phyloP scores from a whole-genome alignment of 2,113 vertebrate genomes.

The Otolemur garnettii region DNA sequence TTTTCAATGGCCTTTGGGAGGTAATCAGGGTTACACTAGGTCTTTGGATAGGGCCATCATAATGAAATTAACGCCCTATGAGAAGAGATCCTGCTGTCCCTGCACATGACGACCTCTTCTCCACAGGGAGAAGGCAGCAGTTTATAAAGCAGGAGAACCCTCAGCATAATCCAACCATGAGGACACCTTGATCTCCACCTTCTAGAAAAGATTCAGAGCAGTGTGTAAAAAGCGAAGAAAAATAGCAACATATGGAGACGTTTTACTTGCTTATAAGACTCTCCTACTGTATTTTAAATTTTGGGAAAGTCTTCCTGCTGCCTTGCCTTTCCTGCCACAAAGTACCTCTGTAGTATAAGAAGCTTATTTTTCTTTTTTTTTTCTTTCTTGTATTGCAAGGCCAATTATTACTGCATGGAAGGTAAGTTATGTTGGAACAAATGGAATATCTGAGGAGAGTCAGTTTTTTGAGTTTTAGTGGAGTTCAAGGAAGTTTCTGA shows the following conservation, averaged over 20 bases:
- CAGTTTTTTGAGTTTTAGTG: neutral
- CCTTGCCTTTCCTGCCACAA: neutral
- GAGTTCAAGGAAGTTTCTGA: neutral
- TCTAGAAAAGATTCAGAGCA: neutral
- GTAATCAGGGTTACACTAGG: neutral
- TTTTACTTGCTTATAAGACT: neutral
- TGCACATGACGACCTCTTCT: neutral
- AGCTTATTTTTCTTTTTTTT: too few relatives aligned
- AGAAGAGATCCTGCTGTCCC: neutral
- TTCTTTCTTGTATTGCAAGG: neutral
- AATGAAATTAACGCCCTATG: neutral
- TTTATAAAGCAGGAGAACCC: neutral
- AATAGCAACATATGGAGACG: neutral
- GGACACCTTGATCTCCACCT: neutral
- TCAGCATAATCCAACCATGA: neutral
- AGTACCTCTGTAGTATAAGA: neutral
- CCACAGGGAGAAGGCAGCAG: neutral
- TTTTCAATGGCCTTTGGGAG: neutral
- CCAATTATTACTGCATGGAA: neutral
- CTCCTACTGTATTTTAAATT: neutral
- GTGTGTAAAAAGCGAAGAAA: neutral
- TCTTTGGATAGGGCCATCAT: neutral
- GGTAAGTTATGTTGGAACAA: neutral
- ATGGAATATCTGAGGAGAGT: neutral
- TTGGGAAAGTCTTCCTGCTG: neutral